Conservation (phyloP, 37 sponge, comb jelly and placozoan species). For the Haliclona indistincta region DNA sequence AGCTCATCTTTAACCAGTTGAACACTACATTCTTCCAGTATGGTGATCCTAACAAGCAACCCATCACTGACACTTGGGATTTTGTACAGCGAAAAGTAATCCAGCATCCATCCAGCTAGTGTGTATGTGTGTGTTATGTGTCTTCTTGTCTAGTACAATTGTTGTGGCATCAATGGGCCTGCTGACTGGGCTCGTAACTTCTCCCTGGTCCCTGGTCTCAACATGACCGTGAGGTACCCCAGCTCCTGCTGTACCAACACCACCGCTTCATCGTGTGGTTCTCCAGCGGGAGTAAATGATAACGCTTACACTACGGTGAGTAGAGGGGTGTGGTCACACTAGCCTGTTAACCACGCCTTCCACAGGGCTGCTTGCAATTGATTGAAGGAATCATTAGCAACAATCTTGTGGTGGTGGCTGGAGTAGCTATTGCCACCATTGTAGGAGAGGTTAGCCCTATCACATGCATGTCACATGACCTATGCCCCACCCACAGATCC, state of each 20-base stretch:
- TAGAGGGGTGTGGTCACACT: not conserved
- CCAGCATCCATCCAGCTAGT: too few species aligned
- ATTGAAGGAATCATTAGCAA: not conserved
- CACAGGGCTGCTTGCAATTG: slow-evolving; percentile 2
- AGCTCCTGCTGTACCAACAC: slow-evolving; percentile 5
- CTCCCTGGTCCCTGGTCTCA: not conserved
- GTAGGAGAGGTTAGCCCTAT: slow-evolving; percentile 27
- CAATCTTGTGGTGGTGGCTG: slow-evolving; percentile 11
- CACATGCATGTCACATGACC: not conserved
- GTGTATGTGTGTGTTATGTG: not conserved
- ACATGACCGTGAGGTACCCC: too few species aligned
- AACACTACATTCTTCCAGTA: slow-evolving; percentile 7
- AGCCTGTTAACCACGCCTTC: not conserved
- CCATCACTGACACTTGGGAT: slow-evolving; percentile 47
- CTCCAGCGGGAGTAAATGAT: not conserved
- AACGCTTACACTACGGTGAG: not conserved
- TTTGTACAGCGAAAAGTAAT: not conserved
- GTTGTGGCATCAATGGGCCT: slow-evolving; percentile 3
- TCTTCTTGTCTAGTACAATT: slow-evolving; percentile 2
- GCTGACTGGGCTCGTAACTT: slow-evolving; percentile 2
- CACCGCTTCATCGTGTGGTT: not conserved
- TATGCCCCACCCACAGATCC: slow-evolving; percentile 3
- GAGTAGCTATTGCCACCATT: slow-evolving; percentile 21
- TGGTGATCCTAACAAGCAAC: not conserved
- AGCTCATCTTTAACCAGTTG: slow-evolving; percentile 8